Evolutionary conservation across 2,797 vertebrate genomes (phyloP).

Genomic region (Phoxinus dragarum): DNA sequence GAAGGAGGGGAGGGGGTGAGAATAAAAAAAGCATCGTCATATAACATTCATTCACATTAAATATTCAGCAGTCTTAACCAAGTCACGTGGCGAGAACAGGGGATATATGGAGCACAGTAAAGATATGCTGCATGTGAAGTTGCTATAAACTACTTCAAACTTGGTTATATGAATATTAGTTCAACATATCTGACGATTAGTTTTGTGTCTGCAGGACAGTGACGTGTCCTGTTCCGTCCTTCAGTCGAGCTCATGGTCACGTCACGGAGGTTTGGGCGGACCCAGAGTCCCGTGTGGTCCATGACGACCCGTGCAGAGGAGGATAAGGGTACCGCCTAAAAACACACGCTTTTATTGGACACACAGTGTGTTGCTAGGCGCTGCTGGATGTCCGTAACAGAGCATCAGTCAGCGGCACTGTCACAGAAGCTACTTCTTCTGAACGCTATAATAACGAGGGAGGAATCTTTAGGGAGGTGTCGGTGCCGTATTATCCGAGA

Average conservation of each 20-base stretch:
- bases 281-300: slow-evolving; percentile 62
- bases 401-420: background rate
- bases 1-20: background rate
- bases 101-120: background rate
- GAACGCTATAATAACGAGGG: slow-evolving; percentile 30
- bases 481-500: slow-evolving; percentile 50
- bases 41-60: slow-evolving; percentile 53
- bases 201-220: slow-evolving; percentile 22
- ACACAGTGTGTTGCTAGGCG: slow-evolving; percentile 79
- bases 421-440: slow-evolving; percentile 16
- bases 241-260: slow-evolving; percentile 54
- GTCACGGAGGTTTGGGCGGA: slow-evolving; percentile 65
- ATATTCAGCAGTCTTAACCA: slow-evolving; percentile 35
- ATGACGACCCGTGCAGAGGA: slow-evolving; percentile 62
- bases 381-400: slow-evolving; percentile 67
- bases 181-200: background rate
- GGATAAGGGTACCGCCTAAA: slow-evolving; percentile 68
- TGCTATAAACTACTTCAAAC: background rate
- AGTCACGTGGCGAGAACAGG: background rate
- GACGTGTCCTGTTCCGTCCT: slow-evolving; percentile 28
- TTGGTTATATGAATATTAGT: background rate
- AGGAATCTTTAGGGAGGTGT: slow-evolving; percentile 43
- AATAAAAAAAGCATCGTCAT: slow-evolving; percentile 51
- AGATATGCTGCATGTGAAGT: background rate
- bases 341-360: slow-evolving; percentile 75